phyloP scores from a whole-genome alignment of 2,113 vertebrate species.

The Felis catus region F.catus_Fca126_mat1.0 CM031419.1:160713501-160714000 shows the following conservation, averaged over 20 bases:
- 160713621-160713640: neutral
- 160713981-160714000: slow-evolving; percentile 67
- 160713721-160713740: slow-evolving; percentile 1
- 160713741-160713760: neutral
- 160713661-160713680: neutral
- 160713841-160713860: slow-evolving; percentile 72
- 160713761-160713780: slow-evolving; percentile 50
- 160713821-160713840: slow-evolving; percentile 49
- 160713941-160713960: slow-evolving; percentile 74
- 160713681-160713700: neutral
- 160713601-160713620: neutral
- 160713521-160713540: neutral
- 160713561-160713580: neutral
- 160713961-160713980: slow-evolving; percentile 70
- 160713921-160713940: slow-evolving; percentile 75
- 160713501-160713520: neutral
- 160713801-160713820: slow-evolving; percentile 66
- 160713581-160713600: neutral
- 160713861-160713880: slow-evolving; percentile 78
- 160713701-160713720: neutral
- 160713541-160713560: neutral
- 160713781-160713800: slow-evolving; percentile 67
- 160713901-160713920: slow-evolving; percentile 82
- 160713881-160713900: slow-evolving; percentile 77
- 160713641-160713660: neutral